Percentiles rank a stretch among this genome's conserved stretches.
phyloP scores from a whole-genome alignment of 2,888 invertebrate genomes.

The Prosapia bicincta region DNA sequence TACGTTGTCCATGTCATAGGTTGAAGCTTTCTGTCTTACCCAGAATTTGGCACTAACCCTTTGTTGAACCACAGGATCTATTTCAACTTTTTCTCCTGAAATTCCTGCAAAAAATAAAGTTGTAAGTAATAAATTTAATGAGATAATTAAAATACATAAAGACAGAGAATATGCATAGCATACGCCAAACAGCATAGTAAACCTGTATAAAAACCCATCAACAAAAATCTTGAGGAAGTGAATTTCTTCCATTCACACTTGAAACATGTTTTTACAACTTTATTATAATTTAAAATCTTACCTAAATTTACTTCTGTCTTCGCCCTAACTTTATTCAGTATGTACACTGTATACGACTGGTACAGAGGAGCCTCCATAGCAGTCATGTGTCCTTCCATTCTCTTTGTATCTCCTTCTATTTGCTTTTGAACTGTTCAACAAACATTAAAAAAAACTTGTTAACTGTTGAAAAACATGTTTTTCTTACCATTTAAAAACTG shows the following conservation, averaged over 20 bases:
- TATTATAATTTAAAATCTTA: too few relatives aligned
- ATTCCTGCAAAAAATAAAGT: conserved; percentile 56
- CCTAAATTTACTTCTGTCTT: conserved; percentile 81
- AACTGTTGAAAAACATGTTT: too few relatives aligned
- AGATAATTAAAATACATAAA: too few relatives aligned
- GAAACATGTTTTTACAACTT: too few relatives aligned
- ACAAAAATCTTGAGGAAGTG: too few relatives aligned
- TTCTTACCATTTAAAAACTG: too few relatives aligned
- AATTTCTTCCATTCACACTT: too few relatives aligned
- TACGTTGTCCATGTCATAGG: conserved; percentile 81
- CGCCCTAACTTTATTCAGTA: conserved; percentile 75
- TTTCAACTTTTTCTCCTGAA: conserved; percentile 87
- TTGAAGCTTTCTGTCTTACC: conserved; percentile 71
- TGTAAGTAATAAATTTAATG: too few relatives aligned
- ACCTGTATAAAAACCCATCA: too few relatives aligned
- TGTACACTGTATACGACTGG: conserved; percentile 73
- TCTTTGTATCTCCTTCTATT: conserved; percentile 54
- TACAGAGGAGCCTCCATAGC: conserved; percentile 85
- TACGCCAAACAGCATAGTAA: too few relatives aligned
- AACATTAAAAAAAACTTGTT: too few relatives aligned
- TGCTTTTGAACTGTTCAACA: background rate
- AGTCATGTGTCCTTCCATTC: conserved; percentile 69
- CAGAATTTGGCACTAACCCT: conserved; percentile 49
- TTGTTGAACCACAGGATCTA: conserved; percentile 65
- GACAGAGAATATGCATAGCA: too few relatives aligned